Percentiles rank a stretch among this genome's conserved stretches.
phyloP scores from a whole-genome alignment of 2,888 invertebrate genomes.

The Salpingus planirostris region DNA sequence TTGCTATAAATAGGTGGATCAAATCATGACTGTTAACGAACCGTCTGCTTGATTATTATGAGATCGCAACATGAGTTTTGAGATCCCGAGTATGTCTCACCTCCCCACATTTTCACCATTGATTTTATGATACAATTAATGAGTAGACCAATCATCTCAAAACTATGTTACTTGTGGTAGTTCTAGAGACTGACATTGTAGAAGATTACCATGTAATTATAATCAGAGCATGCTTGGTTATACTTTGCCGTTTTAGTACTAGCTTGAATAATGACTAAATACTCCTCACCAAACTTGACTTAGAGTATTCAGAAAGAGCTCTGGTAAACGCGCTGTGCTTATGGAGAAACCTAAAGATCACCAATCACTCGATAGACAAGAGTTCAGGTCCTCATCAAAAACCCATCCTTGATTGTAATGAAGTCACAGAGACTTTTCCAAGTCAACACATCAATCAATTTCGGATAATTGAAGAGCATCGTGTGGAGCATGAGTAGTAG shows the following conservation, averaged over 20 bases:
- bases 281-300: not conserved
- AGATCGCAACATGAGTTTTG: constrained; percentile 17
- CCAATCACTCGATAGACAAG: no score
- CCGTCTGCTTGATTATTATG: constrained; percentile 25
- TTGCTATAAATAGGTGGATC: constrained; percentile 38
- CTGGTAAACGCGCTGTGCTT: no score
- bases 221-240: constrained; percentile 33
- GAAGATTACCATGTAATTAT: constrained; percentile 15
- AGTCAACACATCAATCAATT: constrained; percentile 5
- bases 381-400: no score
- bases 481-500: constrained; percentile 36
- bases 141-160: no score
- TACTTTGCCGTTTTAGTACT: constrained; percentile 32
- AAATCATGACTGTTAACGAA: constrained; percentile 17
- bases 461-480: constrained; percentile 17
- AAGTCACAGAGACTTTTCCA: constrained; percentile 41
- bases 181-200: constrained; percentile 21
- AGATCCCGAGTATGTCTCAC: no score
- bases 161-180: constrained; percentile 31
- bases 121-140: no score
- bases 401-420: constrained; percentile 28
- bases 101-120: no score
- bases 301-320: no score
- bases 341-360: no score
- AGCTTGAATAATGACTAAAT: constrained; percentile 19